Conservation (phyloP, 2,797 vertebrate genomes). For the Brachyalestes nurse region DNA sequence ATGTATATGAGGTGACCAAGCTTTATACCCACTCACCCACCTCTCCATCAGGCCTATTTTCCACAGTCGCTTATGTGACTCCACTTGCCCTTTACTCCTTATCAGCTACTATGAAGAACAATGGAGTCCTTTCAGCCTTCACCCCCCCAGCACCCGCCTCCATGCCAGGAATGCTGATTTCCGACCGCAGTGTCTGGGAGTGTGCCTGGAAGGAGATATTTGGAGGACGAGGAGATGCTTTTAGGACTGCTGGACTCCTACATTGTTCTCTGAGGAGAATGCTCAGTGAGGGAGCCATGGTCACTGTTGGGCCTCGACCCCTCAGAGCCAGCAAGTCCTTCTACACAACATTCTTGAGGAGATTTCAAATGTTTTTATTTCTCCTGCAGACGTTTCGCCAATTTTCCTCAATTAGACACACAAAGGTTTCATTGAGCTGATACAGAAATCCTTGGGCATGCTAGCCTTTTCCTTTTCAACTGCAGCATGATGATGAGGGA, state of each 20-base stretch:
- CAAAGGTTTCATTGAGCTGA: constrained; percentile 59
- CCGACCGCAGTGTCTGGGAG: constrained; percentile 58
- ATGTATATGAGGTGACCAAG: background rate
- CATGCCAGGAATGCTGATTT: constrained; percentile 53
- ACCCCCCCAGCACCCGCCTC: constrained; percentile 33
- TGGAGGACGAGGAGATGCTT: constrained; percentile 56
- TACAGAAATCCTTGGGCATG: constrained; percentile 45
- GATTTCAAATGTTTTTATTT: constrained; percentile 58
- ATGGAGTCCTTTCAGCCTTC: constrained; percentile 59
- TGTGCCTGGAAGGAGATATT: constrained; percentile 59
- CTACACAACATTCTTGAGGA: constrained; percentile 56
- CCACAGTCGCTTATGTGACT: constrained; percentile 44
- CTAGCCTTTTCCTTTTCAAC: constrained; percentile 46
- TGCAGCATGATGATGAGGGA: constrained; percentile 35
- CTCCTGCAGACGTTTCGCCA: constrained; percentile 52
- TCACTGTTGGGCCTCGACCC: constrained; percentile 45
- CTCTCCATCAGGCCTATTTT: constrained; percentile 21
- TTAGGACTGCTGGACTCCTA: constrained; percentile 52
- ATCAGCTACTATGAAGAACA: constrained; percentile 60
- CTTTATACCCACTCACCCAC: constrained; percentile 2
- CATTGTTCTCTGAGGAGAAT: constrained; percentile 62
- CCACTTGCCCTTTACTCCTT: constrained; percentile 58
- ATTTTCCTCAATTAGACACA: constrained; percentile 61
- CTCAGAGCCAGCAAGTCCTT: constrained; percentile 42
- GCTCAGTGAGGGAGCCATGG: constrained; percentile 49